Percentiles rank a stretch among this genome's conserved stretches.
These are phyloP conservation scores for Apotomis turbidana DNA, from an alignment of 2,888 invertebrate species.

Conservation along the genomic window DNA sequence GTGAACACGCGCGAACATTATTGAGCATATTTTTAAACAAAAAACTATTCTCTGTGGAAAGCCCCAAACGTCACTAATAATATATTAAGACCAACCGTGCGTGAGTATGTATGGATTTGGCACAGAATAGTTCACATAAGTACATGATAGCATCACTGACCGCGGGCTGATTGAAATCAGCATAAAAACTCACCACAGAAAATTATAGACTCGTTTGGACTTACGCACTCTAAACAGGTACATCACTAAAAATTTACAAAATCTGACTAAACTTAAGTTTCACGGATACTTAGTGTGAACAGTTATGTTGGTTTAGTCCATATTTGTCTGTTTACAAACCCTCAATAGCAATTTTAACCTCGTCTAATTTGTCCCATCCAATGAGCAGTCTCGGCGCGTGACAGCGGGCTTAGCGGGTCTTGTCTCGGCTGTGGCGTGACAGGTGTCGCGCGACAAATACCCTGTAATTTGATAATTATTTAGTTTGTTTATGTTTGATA, in stretches of 20 bases:
- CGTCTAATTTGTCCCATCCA: slow-evolving; percentile 7
- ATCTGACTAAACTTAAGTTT: too few species aligned
- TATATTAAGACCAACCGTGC: background rate
- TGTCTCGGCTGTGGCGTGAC: slow-evolving; percentile 55
- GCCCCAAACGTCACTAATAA: background rate
- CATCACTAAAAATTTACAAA: too few species aligned
- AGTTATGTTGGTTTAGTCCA: background rate
- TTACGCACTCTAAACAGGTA: too few species aligned
- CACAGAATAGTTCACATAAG: background rate
- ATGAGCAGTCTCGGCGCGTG: slow-evolving; percentile 52
- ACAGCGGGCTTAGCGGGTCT: slow-evolving; percentile 55
- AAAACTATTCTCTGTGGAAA: background rate
- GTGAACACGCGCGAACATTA: background rate
- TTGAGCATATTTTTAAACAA: background rate
- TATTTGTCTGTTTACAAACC: background rate
- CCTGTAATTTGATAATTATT: background rate
- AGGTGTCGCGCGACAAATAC: slow-evolving; percentile 67
- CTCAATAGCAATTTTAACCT: slow-evolving; percentile 1
- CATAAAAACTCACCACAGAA: too few species aligned
- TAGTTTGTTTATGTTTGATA: background rate
- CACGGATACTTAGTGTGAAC: too few species aligned
- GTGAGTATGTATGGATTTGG: background rate
- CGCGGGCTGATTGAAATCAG: too few species aligned
- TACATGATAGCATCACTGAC: too few species aligned
- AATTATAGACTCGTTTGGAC: too few species aligned